These are phyloP conservation scores for Teleogryllus oceanicus DNA, from an alignment of 2,888 invertebrate genomes.

Conservation along the genomic window DNA sequence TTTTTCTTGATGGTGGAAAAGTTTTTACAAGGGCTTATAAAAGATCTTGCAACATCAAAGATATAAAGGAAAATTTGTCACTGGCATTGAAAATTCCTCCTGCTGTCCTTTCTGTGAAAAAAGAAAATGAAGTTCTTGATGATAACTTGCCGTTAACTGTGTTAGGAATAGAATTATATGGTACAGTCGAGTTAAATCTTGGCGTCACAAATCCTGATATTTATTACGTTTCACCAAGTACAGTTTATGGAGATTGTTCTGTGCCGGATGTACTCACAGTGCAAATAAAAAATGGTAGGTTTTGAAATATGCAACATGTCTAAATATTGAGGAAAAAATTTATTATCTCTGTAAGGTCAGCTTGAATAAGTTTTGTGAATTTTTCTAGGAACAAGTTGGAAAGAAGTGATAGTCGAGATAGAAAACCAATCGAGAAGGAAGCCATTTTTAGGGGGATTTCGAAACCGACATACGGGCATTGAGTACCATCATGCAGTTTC, in stretches of 20 bases:
- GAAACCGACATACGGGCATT: conserved; percentile 63
- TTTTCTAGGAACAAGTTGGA: conserved; percentile 36
- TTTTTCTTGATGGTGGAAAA: neutral
- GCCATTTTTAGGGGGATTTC: conserved; percentile 60
- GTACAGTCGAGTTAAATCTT: neutral
- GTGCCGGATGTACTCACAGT: conserved; percentile 20
- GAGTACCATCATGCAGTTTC: conserved; percentile 78
- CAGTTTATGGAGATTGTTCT: neutral
- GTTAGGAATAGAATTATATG: neutral
- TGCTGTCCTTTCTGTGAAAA: neutral
- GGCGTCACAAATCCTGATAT: neutral
- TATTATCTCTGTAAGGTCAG: too few species aligned
- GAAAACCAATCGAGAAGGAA: conserved; percentile 54
- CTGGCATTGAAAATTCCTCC: neutral
- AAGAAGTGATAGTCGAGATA: conserved; percentile 57
- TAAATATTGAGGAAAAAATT: too few species aligned
- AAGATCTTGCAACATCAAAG: neutral
- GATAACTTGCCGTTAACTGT: neutral
- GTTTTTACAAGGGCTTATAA: conserved; percentile 18
- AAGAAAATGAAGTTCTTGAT: neutral
- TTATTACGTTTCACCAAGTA: neutral
- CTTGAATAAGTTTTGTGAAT: neutral
- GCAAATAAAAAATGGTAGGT: conserved; percentile 11
- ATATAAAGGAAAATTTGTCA: conserved; percentile 18
- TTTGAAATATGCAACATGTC: too few species aligned